Conservation (phyloP, 2,797 vertebrate species). For the Pantherophis alleghaniensis region DNA sequence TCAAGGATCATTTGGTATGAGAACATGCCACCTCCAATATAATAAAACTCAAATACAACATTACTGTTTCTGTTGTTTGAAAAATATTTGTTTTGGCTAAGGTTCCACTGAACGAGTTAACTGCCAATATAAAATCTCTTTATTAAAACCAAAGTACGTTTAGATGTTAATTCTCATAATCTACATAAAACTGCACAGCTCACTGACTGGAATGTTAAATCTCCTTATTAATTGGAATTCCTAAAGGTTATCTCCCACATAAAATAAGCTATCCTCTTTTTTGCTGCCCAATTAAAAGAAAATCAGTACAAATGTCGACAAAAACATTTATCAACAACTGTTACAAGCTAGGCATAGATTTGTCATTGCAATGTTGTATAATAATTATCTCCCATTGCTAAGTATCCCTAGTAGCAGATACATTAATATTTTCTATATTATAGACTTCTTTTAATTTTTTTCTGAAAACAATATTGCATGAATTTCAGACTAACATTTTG, state of each 20-base stretch:
- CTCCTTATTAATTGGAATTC: not conserved
- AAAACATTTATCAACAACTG: not conserved
- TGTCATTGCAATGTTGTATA: not conserved
- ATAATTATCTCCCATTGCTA: not conserved
- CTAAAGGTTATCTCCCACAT: not conserved
- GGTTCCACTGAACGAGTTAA: not conserved
- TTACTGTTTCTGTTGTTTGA: not conserved
- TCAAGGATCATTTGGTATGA: not conserved
- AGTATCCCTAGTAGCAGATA: not conserved
- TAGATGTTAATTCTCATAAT: not conserved
- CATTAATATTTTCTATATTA: not conserved
- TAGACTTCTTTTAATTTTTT: not conserved
- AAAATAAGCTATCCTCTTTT: not conserved
- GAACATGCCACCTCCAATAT: conserved; percentile 4
- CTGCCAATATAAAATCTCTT: not conserved
- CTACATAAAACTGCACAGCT: not conserved
- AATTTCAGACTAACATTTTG: not conserved
- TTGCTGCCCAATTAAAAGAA: not conserved
- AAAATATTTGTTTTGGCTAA: not conserved
- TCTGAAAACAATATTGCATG: not conserved
- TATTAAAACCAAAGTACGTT: not conserved
- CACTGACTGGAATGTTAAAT: not conserved
- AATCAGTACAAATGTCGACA: not conserved
- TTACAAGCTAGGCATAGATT: not conserved
- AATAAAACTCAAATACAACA: not conserved